Evolutionary conservation across 2,113 vertebrate genomes (phyloP), one percentile per base, ranked within the genome.

Genomic region (Speoplatyrhinus poulsoni): DNA sequence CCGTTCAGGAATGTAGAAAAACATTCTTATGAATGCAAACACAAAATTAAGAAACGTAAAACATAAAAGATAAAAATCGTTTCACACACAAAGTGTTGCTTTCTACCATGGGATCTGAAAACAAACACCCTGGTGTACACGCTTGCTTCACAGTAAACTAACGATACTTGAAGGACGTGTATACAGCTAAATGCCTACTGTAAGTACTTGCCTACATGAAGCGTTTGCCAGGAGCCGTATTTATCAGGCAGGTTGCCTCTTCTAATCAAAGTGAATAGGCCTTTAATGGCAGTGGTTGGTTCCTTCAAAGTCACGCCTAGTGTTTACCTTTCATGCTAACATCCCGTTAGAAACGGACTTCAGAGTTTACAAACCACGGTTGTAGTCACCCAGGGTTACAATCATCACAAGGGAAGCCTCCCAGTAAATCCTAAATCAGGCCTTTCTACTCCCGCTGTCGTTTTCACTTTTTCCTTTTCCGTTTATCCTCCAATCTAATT

Each of bases 301-400:
- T 82, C 65, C 67, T 68, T 83, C 72, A 77, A 68, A 15, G 67
- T 85, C 82, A 76, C 15, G 12, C 71, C 64, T 0, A 19, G 26
- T 87, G 87, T 85, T 88, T 88, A 82, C 82, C 76, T 82, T 83
- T 63, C 64, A 55, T 60, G 64, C 75, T 19, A 82, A 76, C 77
- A 75, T 86, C 80, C 75, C 82, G 73, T 80, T 83, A 81, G 75
- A 63, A 19, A 10, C 66, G 41, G 60, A 60, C 62, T 61, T 50
- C 17, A 46, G 17, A 33, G 65, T 75, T 75, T 82, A 79, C 59
- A 74, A 75, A 72, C 65, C 56, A 1, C 41, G 56, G 52, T 75
- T 53, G 56, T 1, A 36, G 69, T 76, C 73, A 12, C 60, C 64
- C 75, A 13, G 62, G 67, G 74, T 73, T 79, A 68, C 72, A 68